Percentiles rank a stretch among this genome's conserved stretches.
Evolutionary conservation across 2,888 invertebrate species (phyloP).

Genomic region (Meta bourneti): DNA sequence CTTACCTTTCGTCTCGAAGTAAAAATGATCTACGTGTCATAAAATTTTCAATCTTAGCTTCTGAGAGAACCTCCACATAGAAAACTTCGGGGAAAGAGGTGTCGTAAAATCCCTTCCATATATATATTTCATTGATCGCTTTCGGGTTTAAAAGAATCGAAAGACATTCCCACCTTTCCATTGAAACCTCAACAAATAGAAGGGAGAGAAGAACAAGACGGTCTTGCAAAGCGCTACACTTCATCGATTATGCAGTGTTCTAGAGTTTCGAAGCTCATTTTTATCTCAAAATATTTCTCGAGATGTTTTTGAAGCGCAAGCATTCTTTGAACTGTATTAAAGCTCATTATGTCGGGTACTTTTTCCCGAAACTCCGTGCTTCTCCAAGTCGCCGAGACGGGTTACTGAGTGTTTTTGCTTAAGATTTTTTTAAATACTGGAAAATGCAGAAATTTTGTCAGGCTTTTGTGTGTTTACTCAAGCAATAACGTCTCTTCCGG

Average conservation of each 20-base stretch:
- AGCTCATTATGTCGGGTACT: not conserved
- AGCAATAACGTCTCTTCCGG: not conserved
- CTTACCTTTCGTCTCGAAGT: not conserved
- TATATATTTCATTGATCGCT: slow-evolving; percentile 35
- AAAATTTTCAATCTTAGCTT: slow-evolving; percentile 33
- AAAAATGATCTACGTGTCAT: slow-evolving; percentile 3
- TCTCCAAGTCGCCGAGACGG: not conserved
- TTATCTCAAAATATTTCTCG: not conserved
- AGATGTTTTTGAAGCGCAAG: no score
- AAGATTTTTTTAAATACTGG: not conserved
- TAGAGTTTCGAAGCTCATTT: not conserved
- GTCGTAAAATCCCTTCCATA: slow-evolving; percentile 13
- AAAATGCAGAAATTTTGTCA: not conserved
- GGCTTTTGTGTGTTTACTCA: not conserved
- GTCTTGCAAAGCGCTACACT: not conserved
- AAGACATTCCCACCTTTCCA: not conserved
- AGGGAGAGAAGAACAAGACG: not conserved
- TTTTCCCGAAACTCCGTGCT: not conserved
- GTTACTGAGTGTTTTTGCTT: not conserved
- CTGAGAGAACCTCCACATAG: not conserved
- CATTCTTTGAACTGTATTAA: not conserved
- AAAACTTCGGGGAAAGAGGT: not conserved
- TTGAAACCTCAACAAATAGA: not conserved
- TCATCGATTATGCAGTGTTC: not conserved
- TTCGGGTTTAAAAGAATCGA: not conserved